Evolutionary conservation across 2,888 invertebrate species (phyloP), one percentile per base, ranked within the genome.

Genomic region (Yponomeuta plumbellus): DNA sequence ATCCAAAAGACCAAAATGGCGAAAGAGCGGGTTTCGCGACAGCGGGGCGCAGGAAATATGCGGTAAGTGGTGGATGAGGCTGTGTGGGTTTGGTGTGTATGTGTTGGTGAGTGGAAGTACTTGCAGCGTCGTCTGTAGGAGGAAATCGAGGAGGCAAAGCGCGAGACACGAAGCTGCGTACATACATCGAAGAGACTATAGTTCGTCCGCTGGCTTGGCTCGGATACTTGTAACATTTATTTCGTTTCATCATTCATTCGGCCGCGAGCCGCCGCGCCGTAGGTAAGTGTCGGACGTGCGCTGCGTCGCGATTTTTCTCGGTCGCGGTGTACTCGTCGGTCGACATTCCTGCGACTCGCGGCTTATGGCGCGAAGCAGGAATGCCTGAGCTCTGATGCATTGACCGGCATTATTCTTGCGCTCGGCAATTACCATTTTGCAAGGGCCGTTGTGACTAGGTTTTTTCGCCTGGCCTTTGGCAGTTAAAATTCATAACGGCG

Each of bases 321-420:
- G 73, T 76, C 76, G 75, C 21, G 80, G 76, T 79, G 82, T 81
- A 80, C 80, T 80, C 79, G 88, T 83, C 82, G 69, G 82, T 85
- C 87, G 84, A 78, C 90, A 90, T 90, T 90, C 89, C 89, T 75
- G 69, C 77, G 34, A 80, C 69, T 79, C 74, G 76, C 79, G 79
- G 82, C 79, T 87, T 87, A 86, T 86, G 84, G 88, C 84, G 87
- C 86, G 85, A 88, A 86, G 83, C 83, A 80, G 77, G 84, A 87
- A 88, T 90, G 83, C 85, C 84, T 83, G 77, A 80, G 80, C 80
- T 83, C 81, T 83, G 85, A 88, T 84, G 85, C 85, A 88, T 86
- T 86, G 80, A 78, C 75, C 59, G 71, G 76, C 78, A 80, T 84
- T 85, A 83, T 84, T 76, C 74, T 73, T 74, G 44, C 72, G 73